A percentile compares a stretch with the other conserved stretches of the same genome.
phyloP scores from a whole-genome alignment of 2,113 vertebrate genomes.

The Scomber japonicus region DNA sequence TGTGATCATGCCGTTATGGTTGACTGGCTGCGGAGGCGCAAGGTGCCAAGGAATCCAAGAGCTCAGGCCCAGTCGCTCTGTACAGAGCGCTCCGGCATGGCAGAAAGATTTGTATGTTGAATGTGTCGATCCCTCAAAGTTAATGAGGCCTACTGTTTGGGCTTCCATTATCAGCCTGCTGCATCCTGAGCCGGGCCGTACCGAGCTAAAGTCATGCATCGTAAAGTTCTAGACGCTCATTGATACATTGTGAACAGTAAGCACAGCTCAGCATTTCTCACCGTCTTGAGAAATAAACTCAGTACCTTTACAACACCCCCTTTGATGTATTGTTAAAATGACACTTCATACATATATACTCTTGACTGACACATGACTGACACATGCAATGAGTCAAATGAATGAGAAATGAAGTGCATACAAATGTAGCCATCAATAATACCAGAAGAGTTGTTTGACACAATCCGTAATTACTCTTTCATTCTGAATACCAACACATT shows the following conservation, averaged over 20 bases:
- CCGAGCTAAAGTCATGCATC: constrained; percentile 42
- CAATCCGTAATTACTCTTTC: constrained; percentile 40
- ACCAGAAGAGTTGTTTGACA: constrained; percentile 6
- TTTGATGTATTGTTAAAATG: constrained; percentile 10
- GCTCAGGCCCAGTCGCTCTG: constrained; percentile 47
- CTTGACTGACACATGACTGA: constrained; percentile 17
- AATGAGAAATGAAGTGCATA: constrained; percentile 5
- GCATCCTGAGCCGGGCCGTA: constrained; percentile 32
- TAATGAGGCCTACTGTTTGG: constrained; percentile 72
- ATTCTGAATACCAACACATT: constrained; percentile 60
- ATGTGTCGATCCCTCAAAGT: constrained; percentile 57
- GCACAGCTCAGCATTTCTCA: constrained; percentile 54
- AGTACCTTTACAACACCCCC: not conserved
- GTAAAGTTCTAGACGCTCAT: constrained; percentile 42
- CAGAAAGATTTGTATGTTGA: constrained; percentile 55
- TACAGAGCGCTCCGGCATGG: constrained; percentile 3
- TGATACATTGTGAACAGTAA: constrained; percentile 44
- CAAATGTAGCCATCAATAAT: constrained; percentile 38
- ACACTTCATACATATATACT: not conserved
- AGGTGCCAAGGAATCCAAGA: constrained; percentile 53
- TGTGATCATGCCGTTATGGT: constrained; percentile 21
- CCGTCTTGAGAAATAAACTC: constrained; percentile 28
- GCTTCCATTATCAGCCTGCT: constrained; percentile 62
- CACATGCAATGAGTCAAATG: not conserved
- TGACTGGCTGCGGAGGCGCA: constrained; percentile 25